phyloP scores from a whole-genome alignment of 2,888 invertebrate genomes.

The Thyatira batis region DNA sequence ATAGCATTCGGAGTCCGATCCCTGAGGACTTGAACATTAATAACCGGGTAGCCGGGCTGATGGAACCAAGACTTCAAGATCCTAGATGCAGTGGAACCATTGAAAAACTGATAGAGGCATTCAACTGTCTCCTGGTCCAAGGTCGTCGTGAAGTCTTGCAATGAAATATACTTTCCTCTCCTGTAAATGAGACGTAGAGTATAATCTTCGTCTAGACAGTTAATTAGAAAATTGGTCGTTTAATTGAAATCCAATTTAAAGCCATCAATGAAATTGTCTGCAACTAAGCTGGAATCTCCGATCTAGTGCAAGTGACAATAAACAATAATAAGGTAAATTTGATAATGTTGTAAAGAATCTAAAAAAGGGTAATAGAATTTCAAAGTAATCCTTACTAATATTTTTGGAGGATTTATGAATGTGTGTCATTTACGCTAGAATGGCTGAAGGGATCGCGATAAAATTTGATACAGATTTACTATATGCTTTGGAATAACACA shows the following conservation, averaged over 20 bases:
- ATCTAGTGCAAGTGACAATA: too few species aligned
- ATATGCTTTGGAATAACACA: too few species aligned
- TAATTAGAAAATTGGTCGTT: neutral
- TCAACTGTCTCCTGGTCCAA: constrained; percentile 67
- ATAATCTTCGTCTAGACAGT: too few species aligned
- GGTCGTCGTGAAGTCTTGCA: constrained; percentile 59
- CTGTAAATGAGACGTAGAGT: constrained; percentile 47
- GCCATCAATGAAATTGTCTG: neutral
- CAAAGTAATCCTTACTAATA: too few species aligned
- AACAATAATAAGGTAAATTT: neutral
- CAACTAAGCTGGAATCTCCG: neutral
- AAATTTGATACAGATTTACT: too few species aligned
- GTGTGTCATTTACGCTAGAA: too few species aligned
- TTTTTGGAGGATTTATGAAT: too few species aligned
- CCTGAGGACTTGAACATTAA: constrained; percentile 76
- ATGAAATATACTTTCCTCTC: constrained; percentile 61
- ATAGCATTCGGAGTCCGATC: constrained; percentile 62
- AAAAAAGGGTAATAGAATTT: too few species aligned
- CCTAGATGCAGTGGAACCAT: constrained; percentile 66
- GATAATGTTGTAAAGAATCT: too few species aligned
- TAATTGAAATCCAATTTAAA: neutral
- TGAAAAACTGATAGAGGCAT: constrained; percentile 67
- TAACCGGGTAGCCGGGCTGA: constrained; percentile 85
- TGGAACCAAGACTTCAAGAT: constrained; percentile 85
- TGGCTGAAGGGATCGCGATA: too few species aligned